Evolutionary conservation across 35 echinoderm and acorn worm species (phyloP), one percentile per base, ranked within the genome.

Genomic region (Eucidaris tribuloides): DNA sequence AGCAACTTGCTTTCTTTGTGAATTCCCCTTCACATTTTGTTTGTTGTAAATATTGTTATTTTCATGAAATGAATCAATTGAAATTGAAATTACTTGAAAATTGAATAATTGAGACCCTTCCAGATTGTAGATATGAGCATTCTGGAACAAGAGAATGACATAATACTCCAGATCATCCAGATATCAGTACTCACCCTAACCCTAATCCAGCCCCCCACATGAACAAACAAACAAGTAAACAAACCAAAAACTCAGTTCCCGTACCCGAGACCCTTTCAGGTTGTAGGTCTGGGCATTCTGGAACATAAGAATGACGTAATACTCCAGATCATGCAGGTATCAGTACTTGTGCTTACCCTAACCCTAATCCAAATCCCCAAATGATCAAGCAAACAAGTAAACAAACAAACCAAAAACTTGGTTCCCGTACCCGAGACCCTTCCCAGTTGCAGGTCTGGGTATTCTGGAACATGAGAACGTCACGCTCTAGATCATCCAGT

Each of bases 271-370:
- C 2, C 91, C 89, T 33, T 99, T 91, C 66, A 99, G 62, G 48
- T 99, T 99, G 72, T 99, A 99, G 24, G 86, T 99, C 90, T 99
- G 96, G 40, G 96, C 96, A 56, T 99, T 99, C 61, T 86, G 76
- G 80, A 89, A 99, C 87, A 99, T 92, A 15, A 99, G 79, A 3
- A 80, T 91, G 14, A 91, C 86, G 50, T 99, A 90, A 3, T 35
- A 68, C 62, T 99, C 96, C 58, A 99, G 83, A 52, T 99, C 96
- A 83, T 99, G 86, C 48, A 99, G 34, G 38, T 41, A 58, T n/a
- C 96, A 65, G 45, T 93, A 99, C 32, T 87, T 63, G 39, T 99
- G 96, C n/a, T 79, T n/a, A n/a, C n/a, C n/a, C n/a, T n/a, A n/a
- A n/a, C n/a, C n/a, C n/a, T n/a, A n/a, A n/a, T n/a, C n/a, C n/a